Percentiles rank a stretch among this genome's conserved stretches.
Conservation (phyloP, 2,797 vertebrate genomes). For the Rhinoraja longicauda region DNA sequence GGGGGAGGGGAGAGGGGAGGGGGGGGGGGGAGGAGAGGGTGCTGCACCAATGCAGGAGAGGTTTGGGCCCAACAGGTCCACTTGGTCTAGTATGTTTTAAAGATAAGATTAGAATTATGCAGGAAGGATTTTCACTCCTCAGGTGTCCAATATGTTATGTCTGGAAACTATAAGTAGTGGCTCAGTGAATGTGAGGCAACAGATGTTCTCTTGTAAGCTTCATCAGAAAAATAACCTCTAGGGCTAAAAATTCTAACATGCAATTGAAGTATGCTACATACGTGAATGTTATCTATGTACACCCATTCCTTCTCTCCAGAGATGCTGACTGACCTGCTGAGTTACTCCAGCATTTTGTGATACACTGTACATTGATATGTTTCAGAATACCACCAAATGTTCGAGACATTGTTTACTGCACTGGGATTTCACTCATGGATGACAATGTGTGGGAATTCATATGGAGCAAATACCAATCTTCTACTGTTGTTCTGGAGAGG, state of each 20-base stretch:
- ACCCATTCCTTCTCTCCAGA: too few species aligned
- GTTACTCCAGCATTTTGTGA: too few species aligned
- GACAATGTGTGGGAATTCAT: conserved; percentile 99
- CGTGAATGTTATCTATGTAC: too few species aligned
- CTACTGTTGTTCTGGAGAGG: conserved; percentile 85
- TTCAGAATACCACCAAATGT: conserved; percentile 90
- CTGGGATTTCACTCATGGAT: conserved; percentile 90
- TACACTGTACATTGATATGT: neutral
- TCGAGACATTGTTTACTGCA: conserved; percentile 94
- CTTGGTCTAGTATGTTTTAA: too few species aligned
- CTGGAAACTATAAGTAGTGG: neutral
- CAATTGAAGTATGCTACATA: too few species aligned
- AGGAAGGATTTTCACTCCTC: neutral
- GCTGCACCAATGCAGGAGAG: too few species aligned
- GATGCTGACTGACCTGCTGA: too few species aligned
- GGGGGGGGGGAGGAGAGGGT: too few species aligned
- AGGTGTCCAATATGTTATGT: neutral
- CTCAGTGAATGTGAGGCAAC: neutral
- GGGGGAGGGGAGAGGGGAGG: too few species aligned
- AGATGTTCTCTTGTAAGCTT: neutral
- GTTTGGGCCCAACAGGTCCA: too few species aligned
- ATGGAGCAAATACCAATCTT: conserved; percentile 98
- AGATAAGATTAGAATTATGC: neutral
- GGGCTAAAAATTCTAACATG: too few species aligned
- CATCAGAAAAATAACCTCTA: neutral